Base-by-base conservation (phyloP, 1,140 invertebrate species). In the Scaptodrosophila lebanonensis region DNA sequence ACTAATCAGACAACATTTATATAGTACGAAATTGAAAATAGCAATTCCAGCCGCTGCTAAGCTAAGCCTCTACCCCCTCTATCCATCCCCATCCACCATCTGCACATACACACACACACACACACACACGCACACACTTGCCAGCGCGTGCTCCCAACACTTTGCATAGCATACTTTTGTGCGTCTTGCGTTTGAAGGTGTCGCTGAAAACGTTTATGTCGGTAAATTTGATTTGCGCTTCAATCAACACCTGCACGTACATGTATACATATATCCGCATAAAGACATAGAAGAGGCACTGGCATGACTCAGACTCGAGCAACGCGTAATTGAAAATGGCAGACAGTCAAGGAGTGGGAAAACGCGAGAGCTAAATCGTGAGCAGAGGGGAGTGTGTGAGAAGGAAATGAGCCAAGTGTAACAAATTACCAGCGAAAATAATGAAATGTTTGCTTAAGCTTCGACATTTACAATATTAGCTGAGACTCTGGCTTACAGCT, bases 1-100 rank as follows among this genome's bases (percentile, higher is more conserved):
- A 58, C 48, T 64, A 64, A 63, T 67, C 64, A 58, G 48, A 63
- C 48, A 58, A 53, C 60, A 59, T 63, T 64, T 54, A 61, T 50
- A 56, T 15, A 50, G 16, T 12, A 20, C 25, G 38, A 53, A 53
- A 53, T 53, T 38, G 32, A 43, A 59, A 53, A 59, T 59, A 53
- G 30, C 50, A 43, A 51, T 43, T 17, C n/a, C n/a, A n/a, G n/a
- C 18, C 39, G 50, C 50, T 33, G 35, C 47, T 42, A 59, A 59
- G 11, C 11, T 13, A 18, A 22, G 29, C 27, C n/a, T n/a, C n/a
- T n/a, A n/a, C n/a, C n/a, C n/a, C n/a, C n/a, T n/a, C n/a, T n/a
- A n/a, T n/a, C n/a, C n/a, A n/a, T n/a, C n/a, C n/a, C n/a, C n/a
- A n/a, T 47, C 30, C n/a, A n/a, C n/a, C n/a, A n/a, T n/a, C n/a